Evolutionary conservation across 1,140 invertebrate species (phyloP).

Genomic region (Drosophila arawakana): DNA sequence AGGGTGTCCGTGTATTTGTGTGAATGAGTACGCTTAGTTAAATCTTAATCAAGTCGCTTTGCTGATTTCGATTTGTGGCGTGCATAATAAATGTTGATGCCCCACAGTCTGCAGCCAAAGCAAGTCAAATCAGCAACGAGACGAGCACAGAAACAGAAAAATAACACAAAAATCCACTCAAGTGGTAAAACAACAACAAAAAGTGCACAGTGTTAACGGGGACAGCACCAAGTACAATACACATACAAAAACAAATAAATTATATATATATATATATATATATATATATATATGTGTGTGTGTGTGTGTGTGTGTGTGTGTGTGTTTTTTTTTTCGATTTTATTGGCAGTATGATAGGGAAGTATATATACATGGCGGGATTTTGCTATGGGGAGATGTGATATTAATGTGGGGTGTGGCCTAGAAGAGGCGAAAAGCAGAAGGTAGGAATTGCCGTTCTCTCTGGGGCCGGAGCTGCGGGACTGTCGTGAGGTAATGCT

Average conservation of each 20-base stretch:
- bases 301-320: conserved; percentile 26
- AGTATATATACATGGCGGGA: too few species aligned
- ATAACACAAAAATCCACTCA: conserved; percentile 83
- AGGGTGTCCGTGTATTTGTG: conserved; percentile 18
- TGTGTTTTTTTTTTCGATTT: too few species aligned
- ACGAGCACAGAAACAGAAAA: conserved; percentile 65
- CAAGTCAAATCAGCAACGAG: conserved; percentile 61
- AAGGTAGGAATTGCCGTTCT: too few species aligned
- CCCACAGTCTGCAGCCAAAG: not conserved
- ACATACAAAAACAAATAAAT: conserved; percentile 28
- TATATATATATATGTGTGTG: too few species aligned
- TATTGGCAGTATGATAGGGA: too few species aligned
- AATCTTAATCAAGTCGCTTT: conserved; percentile 81
- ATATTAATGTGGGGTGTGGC: too few species aligned
- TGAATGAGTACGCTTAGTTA: conserved; percentile 70
- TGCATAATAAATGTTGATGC: conserved; percentile 75
- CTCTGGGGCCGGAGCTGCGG: too few species aligned
- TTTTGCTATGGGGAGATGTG: too few species aligned
- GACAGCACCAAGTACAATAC: conserved; percentile 55
- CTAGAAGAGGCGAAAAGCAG: too few species aligned
- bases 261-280: conserved; percentile 1
- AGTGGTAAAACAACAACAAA: conserved; percentile 75
- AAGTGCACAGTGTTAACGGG: conserved; percentile 64
- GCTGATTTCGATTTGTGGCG: conserved; percentile 80
- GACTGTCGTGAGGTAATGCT: too few species aligned